Evolutionary conservation across 2,797 vertebrate species (phyloP).

Genomic region (Pyrrhura leucotis): DNA sequence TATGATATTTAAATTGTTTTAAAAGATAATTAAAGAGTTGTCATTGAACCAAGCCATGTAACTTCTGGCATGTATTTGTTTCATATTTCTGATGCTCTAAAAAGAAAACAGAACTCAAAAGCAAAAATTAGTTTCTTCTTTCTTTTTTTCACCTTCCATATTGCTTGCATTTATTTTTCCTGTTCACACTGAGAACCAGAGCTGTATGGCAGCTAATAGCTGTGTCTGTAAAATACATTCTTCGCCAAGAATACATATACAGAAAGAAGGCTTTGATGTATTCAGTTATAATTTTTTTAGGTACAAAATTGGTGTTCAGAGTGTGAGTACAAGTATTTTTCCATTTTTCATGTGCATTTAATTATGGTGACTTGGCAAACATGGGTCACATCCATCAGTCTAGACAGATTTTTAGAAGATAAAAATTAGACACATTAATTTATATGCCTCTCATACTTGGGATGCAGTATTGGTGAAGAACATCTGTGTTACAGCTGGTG

Average conservation of each 20-base stretch:
- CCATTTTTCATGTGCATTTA: constrained; percentile 47
- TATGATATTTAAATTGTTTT: background rate
- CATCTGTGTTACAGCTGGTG: constrained; percentile 74
- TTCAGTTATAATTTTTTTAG: background rate
- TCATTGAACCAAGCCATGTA: background rate
- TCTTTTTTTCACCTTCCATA: background rate
- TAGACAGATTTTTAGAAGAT: constrained; percentile 70
- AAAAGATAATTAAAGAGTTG: background rate
- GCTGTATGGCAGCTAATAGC: background rate
- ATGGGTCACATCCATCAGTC: constrained; percentile 71
- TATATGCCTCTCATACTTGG: constrained; percentile 50
- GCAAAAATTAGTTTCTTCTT: background rate
- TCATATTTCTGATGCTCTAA: background rate
- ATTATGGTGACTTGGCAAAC: constrained; percentile 54
- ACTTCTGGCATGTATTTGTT: background rate
- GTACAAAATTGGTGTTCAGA: background rate
- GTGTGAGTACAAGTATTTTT: constrained; percentile 32
- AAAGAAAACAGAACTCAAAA: background rate
- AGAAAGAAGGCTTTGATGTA: constrained; percentile 1
- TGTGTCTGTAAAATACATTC: background rate
- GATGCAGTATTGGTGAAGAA: constrained; percentile 13
- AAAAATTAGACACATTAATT: constrained; percentile 55
- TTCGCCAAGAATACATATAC: background rate
- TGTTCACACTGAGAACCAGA: background rate
- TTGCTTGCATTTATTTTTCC: background rate